Base-by-base conservation (phyloP, 1,140 invertebrate genomes). In the Trichonephila inaurata region DNA sequence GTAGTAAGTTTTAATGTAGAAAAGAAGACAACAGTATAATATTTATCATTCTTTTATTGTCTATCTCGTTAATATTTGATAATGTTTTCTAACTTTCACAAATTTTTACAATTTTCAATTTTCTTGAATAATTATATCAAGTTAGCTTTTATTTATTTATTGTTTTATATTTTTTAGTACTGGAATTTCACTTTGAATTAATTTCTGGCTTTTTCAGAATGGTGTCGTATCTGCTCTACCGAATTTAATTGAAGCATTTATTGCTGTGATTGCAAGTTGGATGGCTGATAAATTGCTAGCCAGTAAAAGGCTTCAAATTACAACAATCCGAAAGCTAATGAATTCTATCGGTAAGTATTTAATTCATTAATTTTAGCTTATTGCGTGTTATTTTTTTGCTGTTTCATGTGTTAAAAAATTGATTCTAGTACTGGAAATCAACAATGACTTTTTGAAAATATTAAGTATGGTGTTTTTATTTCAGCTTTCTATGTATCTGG, bases 161-260 rank as follows among this genome's bases (percentile, higher is more conserved):
- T 62, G 61, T 21, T 19, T 62, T 5, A 40, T 40, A 40, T 61
- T 21, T 62, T 19, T 21, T 62, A 62, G 7, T 62, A 19, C 16
- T 62, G 0, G 61, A 28, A 10, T 81, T 19, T 82, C 83, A 0
- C 51, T 51, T 51, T 51, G 44, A 51, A 51, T 51, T 51, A 7
- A 51, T 51, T 51, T 64, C 24, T 44, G 66, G 44, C 66, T 18
- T 24, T 77, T 87, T 28, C 21, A 93, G 95, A 96, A 94, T 96
- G 92, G 96, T 8, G 95, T 96, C 91, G 94, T 96, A 81, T 95
- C 96, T 19, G 96, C 96, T 8, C 89, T 96, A 60, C 96, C 96
- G 1, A 97, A 96, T 93, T 90, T 96, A 10, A 95, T 96, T 16
- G 96, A 96, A 95, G 96, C 96, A 21, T 85, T 95, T 44, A 95